Evolutionary conservation across 2,888 invertebrate genomes (phyloP), one percentile per base, ranked within the genome.

Genomic region (Hirtodrosophila trivittata): DNA sequence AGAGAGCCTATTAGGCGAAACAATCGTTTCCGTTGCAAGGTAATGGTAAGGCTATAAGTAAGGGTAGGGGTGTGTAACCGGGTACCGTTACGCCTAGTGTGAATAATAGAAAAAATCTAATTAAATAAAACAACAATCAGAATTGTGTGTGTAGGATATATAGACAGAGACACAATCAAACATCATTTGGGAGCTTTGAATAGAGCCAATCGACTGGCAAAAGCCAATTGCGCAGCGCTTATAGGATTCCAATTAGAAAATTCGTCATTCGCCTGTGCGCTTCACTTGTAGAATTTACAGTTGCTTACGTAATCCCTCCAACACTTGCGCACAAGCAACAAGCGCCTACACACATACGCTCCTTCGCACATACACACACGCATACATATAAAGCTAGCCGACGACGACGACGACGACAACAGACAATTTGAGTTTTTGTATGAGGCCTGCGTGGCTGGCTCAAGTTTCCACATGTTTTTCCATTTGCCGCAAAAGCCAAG

Each of bases 381-480:
- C 38, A 38, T 9, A 25, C 12, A 39, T 35, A 7, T 30, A 38
- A 45, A 16, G 18, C n/a, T 6, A 38, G 9, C 35, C 45, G 21
- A 41, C 38, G 13, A 6, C 16, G 13, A 38, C 8, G 12, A 13
- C 45, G 26, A 41, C 38, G 47, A 16, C 52, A 43, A 54, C 64
- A 65, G 32, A 50, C 51, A 72, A 73, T 60, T 73, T 41, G 57
- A 60, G 50, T 56, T 63, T 52, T 62, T 54, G 43, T 60, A 59
- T 62, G 75, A 41, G 73, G 77, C 75, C 77, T 77, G 81, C 84
- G 77, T 74, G 66, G 71, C 83, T 75, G 64, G 74, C 75, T 78
- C 75, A 75, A 77, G 68, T 85, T 82, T 82, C 82, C 85, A 85
- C 82, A 85, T 85, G 83, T 73, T 82, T 82, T 82, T 77, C 77